phyloP scores from a whole-genome alignment of 2,113 vertebrate genomes.

The Collichthys lucidus region DNA sequence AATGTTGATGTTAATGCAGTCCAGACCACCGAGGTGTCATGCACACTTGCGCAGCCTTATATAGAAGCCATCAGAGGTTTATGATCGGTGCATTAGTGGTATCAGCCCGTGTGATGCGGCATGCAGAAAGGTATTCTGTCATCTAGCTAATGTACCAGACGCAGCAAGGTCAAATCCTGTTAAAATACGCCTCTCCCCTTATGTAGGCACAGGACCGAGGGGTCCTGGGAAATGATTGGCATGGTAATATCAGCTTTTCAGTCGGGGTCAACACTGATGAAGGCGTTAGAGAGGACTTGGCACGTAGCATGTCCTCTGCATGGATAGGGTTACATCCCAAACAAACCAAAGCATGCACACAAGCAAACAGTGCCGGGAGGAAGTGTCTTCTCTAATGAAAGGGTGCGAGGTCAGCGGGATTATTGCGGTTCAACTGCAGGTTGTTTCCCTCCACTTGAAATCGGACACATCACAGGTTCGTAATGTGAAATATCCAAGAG shows the following conservation, averaged over 20 bases:
- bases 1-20: slow-evolving; percentile 79
- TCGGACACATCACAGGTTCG: slow-evolving; percentile 33
- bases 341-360: slow-evolving; percentile 69
- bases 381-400: slow-evolving; percentile 68
- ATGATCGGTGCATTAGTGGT: slow-evolving; percentile 61
- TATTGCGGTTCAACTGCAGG: slow-evolving; percentile 15
- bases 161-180: slow-evolving; percentile 44
- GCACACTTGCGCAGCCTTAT: slow-evolving; percentile 69
- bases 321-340: slow-evolving; percentile 68
- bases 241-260: slow-evolving; percentile 28
- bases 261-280: slow-evolving; percentile 4
- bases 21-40: slow-evolving; percentile 71
- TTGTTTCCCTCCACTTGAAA: slow-evolving; percentile 56
- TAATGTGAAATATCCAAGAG: slow-evolving; percentile 29
- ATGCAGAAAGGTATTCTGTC: slow-evolving; percentile 43
- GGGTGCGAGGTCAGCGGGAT: slow-evolving; percentile 29
- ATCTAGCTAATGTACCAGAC: slow-evolving; percentile 52
- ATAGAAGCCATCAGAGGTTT: slow-evolving; percentile 72
- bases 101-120: slow-evolving; percentile 51
- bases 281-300: slow-evolving; percentile 17
- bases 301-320: slow-evolving; percentile 29
- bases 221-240: slow-evolving; percentile 31
- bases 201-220: slow-evolving; percentile 10
- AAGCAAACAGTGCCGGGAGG: slow-evolving; percentile 59
- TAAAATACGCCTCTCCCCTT: slow-evolving; percentile 8